These are phyloP conservation scores for Ernsta delagoae DNA, from an alignment of 2,888 invertebrate species.

Conservation along the genomic window DNA sequence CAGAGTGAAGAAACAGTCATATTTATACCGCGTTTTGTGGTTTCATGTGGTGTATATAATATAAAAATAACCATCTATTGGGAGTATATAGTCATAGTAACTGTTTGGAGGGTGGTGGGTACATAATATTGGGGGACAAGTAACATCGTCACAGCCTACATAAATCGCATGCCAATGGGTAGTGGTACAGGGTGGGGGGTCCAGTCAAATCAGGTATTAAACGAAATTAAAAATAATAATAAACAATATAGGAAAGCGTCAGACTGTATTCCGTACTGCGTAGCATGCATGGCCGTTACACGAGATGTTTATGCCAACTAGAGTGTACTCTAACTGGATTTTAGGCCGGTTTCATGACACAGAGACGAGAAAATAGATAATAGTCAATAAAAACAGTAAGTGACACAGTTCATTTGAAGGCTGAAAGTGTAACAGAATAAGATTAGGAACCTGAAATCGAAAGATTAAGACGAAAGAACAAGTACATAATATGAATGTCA, in stretches of 20 bases:
- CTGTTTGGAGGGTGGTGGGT: conserved; percentile 70
- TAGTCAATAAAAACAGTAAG: conserved; percentile 41
- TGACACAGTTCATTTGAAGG: conserved; percentile 29
- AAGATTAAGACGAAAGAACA: conserved; percentile 36
- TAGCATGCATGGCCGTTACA: conserved; percentile 70
- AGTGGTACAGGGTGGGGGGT: conserved; percentile 53
- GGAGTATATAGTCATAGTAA: conserved; percentile 74
- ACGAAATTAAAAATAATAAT: conserved; percentile 42
- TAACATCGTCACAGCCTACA: conserved; percentile 79
- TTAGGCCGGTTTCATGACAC: conserved; percentile 69
- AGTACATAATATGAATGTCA: conserved; percentile 59
- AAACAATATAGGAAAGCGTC: conserved; percentile 68
- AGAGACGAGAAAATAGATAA: conserved; percentile 40
- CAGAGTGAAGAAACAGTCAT: conserved; percentile 75
- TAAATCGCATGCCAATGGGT: conserved; percentile 76
- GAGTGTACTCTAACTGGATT: conserved; percentile 54
- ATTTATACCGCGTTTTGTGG: conserved; percentile 77
- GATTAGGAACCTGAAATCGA: conserved; percentile 18
- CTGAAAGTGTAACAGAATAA: conserved; percentile 23
- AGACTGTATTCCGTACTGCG: conserved; percentile 69
- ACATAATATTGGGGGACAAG: conserved; percentile 71
- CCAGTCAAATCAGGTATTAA: conserved; percentile 67
- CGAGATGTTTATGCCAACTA: conserved; percentile 59
- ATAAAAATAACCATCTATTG: conserved; percentile 49
- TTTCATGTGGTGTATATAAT: conserved; percentile 62